A percentile compares a stretch with the other conserved stretches of the same genome.
These are phyloP conservation scores for Recurvirostra avosetta DNA, from an alignment of 2,113 vertebrate genomes.

Conservation along the genomic window DNA sequence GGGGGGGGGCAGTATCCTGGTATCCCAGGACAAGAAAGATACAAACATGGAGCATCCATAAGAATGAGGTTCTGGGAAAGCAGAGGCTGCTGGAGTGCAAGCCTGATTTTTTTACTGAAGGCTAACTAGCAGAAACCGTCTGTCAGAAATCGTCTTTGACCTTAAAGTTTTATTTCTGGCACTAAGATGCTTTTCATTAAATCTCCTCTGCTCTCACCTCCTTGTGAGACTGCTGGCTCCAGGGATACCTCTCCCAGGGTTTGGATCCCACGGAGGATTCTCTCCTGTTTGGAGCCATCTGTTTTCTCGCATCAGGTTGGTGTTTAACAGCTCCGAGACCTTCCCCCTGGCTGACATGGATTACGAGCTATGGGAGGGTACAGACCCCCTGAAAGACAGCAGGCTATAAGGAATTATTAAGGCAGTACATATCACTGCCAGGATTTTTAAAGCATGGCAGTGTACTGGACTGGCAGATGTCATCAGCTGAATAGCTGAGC, in stretches of 20 bases:
- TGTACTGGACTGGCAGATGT: not conserved
- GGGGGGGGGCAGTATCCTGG: too few species aligned
- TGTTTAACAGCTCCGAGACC: not conserved
- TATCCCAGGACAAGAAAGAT: too few species aligned
- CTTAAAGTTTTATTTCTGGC: not conserved
- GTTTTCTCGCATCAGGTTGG: not conserved
- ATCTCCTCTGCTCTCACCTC: not conserved
- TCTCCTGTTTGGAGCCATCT: not conserved
- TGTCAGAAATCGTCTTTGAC: not conserved
- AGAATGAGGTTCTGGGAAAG: not conserved
- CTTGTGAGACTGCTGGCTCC: not conserved
- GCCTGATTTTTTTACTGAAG: not conserved
- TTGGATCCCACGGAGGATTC: not conserved
- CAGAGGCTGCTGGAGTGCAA: not conserved
- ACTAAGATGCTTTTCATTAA: not conserved
- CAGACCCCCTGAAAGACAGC: not conserved
- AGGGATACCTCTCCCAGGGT: not conserved
- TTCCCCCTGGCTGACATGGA: not conserved
- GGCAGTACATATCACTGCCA: not conserved
- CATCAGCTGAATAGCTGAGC: conserved; percentile 10
- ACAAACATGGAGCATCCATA: too few species aligned
- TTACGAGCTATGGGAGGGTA: not conserved
- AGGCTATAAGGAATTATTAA: not conserved
- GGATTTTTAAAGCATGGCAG: not conserved
- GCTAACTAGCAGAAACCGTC: not conserved